Conservation (phyloP, 2,888 invertebrate species). For the Tribolium freemani region DNA sequence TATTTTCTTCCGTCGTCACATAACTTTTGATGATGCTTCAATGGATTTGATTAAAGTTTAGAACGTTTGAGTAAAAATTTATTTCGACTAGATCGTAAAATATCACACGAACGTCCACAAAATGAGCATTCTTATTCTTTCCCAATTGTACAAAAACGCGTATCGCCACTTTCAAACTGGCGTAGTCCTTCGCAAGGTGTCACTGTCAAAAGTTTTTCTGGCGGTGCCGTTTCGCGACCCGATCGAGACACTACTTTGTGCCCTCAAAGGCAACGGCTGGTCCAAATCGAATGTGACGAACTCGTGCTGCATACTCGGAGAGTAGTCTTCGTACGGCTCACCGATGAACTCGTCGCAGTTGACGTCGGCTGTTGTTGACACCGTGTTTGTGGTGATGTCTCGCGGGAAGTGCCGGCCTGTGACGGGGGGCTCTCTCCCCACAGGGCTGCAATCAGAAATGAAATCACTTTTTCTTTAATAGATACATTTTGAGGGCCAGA, state of each 20-base stretch:
- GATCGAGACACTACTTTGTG: conserved; percentile 63
- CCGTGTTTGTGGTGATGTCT: conserved; percentile 79
- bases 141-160: not conserved
- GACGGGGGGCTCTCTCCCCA: conserved; percentile 6
- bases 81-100: conserved; percentile 34
- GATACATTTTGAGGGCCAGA: too few species aligned
- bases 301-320: conserved; percentile 74
- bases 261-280: conserved; percentile 67
- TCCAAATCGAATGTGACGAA: conserved; percentile 80
- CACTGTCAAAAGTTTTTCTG: conserved; percentile 68
- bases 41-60: not conserved
- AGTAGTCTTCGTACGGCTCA: conserved; percentile 70
- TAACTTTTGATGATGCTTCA: conserved; percentile 13
- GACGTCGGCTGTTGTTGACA: conserved; percentile 76
- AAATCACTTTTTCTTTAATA: too few species aligned
- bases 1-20: not conserved
- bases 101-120: conserved; percentile 33
- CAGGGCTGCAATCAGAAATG: conserved; percentile 27
- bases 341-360: conserved; percentile 65
- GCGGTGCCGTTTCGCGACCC: conserved; percentile 61
- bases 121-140: conserved; percentile 21
- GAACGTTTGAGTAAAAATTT: conserved; percentile 8
- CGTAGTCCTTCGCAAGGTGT: conserved; percentile 73
- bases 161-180: conserved; percentile 67
- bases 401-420: conserved; percentile 61